These are phyloP conservation scores for Odontophorus gujanensis DNA, from an alignment of 2,113 vertebrate species.

Conservation along the genomic window DNA sequence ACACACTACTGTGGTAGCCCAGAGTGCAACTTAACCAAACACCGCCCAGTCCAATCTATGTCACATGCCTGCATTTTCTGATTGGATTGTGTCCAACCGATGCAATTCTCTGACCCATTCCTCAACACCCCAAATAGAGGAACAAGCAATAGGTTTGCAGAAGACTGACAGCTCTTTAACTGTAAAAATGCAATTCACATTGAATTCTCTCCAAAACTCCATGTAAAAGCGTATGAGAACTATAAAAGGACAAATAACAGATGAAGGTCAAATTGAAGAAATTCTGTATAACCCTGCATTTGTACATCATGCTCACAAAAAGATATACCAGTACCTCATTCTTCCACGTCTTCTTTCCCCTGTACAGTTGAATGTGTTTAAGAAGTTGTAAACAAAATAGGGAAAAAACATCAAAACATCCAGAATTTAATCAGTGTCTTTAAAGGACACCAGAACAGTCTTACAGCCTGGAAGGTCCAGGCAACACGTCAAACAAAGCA, in stretches of 20 bases:
- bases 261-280: background rate
- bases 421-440: background rate
- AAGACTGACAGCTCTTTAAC: background rate
- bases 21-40: background rate
- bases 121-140: background rate
- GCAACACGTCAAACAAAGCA: background rate
- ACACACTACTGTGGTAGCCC: background rate
- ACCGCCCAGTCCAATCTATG: background rate
- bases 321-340: background rate
- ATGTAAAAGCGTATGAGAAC: background rate
- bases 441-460: background rate
- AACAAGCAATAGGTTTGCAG: background rate
- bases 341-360: background rate
- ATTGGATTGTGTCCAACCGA: rapidly evolving
- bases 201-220: background rate
- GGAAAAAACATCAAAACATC: background rate
- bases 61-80: background rate
- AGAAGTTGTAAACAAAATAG: background rate
- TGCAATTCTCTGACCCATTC: background rate
- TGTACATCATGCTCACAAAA: background rate
- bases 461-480: constrained; percentile 1
- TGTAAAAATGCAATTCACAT: background rate
- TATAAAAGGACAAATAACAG: background rate
- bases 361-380: background rate
- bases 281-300: background rate